Evolutionary conservation across 2,888 invertebrate genomes (phyloP), one percentile per base, ranked within the genome.

Genomic region (Parelbella ahira): DNA sequence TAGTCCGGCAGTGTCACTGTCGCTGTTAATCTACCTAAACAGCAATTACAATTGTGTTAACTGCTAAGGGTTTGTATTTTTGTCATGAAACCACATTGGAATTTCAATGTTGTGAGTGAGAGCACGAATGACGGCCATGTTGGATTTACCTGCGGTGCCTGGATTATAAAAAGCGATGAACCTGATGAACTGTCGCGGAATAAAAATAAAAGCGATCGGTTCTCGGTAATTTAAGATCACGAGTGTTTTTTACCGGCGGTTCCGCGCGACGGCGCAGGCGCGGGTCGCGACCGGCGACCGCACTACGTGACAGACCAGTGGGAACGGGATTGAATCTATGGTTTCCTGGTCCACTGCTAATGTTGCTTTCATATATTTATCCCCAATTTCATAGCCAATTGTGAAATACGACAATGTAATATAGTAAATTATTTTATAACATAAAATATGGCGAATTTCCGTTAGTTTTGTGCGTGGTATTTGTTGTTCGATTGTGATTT

Each of bases 161-260:
- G 10, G 30, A 11, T 39, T 12, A 37, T 12, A 41, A 41, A 33
- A 41, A 33, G 28, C 46, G 51, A 63, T 53, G 63, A 61, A 63
- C 62, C 67, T 68, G 69, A 68, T 69, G 67, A 71, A 68, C 69
- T 69, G 61, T 72, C 62, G 64, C 54, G 45, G 60, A 66, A 70
- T 67, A 69, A 72, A 74, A 69, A 67, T 68, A 74, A 63, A 66
- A 64, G 50, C 45, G 46, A 33, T 41, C 33, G 33, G 19, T 41
- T 53, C 51, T 53, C 51, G 61, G 77, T 78, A 79, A 79, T 73
- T 64, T 56, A 74, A 78, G 74, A 71, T 68, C 64, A 64, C 62
- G 64, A 59, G 50, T 53, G 58, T 71, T 59, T 65, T 67, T 67
- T 61, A 50, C 45, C 44, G 58, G 51, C 55, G 63, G 77, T 74